These are phyloP conservation scores for Apocrypta bakeri DNA, from an alignment of 1,140 invertebrate species.

Conservation along the genomic window DNA sequence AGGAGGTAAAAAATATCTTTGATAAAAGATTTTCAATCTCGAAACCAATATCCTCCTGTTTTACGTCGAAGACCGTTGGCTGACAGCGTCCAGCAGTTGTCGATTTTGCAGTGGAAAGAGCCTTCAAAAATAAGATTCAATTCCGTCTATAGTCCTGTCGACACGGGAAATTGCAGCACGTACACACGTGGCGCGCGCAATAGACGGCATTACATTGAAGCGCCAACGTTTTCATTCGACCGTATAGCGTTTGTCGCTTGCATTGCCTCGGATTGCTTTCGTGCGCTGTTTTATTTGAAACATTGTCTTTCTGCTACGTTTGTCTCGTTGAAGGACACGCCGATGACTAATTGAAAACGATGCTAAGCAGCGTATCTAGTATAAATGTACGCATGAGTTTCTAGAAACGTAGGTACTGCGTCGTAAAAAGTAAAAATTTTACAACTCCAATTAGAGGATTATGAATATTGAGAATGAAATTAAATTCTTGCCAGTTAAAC, in stretches of 20 bases:
- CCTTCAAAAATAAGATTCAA: constrained; percentile 52
- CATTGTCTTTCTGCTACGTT: not conserved
- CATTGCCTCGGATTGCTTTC: not conserved
- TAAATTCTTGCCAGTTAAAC: not conserved
- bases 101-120: constrained; percentile 39
- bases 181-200: constrained; percentile 16
- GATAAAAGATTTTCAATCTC: constrained; percentile 51
- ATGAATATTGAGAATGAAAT: not conserved
- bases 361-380: not conserved
- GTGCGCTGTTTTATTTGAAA: not conserved
- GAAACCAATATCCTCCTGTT: constrained; percentile 49
- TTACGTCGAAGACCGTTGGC: constrained; percentile 23
- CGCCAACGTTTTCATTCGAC: not conserved
- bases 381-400: too few relatives aligned
- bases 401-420: too few relatives aligned
- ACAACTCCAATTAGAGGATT: not conserved
- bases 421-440: not conserved
- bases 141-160: constrained; percentile 30
- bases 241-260: not conserved
- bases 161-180: constrained; percentile 48
- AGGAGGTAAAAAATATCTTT: constrained; percentile 34
- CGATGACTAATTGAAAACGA: not conserved
- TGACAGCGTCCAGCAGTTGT: constrained; percentile 47
- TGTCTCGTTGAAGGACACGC: not conserved
- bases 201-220: constrained; percentile 33